These are phyloP conservation scores for Caenorhabditis brenneri DNA, from an alignment of 1,140 invertebrate genomes.

Conservation along the genomic window DNA sequence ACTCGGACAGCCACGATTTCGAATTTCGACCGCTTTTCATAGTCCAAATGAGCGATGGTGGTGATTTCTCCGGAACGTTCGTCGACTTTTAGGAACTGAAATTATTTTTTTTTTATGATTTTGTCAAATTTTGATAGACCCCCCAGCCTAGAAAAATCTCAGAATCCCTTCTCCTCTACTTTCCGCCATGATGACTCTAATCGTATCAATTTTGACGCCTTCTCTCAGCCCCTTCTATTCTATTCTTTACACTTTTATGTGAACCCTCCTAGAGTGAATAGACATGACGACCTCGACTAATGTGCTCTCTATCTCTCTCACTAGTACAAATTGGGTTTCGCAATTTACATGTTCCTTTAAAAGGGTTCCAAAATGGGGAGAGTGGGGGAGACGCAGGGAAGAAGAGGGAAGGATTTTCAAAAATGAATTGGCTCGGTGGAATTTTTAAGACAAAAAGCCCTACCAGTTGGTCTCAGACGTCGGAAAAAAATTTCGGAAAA, in stretches of 20 bases:
- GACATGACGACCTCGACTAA: too few relatives aligned
- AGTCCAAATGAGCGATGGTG: conserved; percentile 83
- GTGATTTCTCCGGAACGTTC: conserved; percentile 87
- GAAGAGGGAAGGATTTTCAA: too few relatives aligned
- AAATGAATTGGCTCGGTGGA: too few relatives aligned
- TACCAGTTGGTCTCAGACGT: too few relatives aligned
- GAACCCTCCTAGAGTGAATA: too few relatives aligned
- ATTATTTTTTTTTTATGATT: too few relatives aligned
- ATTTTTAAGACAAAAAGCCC: too few relatives aligned
- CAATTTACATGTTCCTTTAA: conserved; percentile 26
- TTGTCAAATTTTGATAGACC: too few relatives aligned
- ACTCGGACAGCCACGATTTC: conserved; percentile 84
- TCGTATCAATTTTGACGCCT: conserved; percentile 34
- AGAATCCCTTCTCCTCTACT: not conserved
- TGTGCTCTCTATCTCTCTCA: too few relatives aligned
- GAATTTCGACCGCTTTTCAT: conserved; percentile 85
- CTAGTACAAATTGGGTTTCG: conserved; percentile 27
- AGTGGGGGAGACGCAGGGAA: not conserved
- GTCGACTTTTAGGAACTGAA: conserved; percentile 76
- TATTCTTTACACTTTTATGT: not conserved
- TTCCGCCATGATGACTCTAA: not conserved
- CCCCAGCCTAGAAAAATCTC: too few relatives aligned
- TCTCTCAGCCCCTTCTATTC: too few relatives aligned
- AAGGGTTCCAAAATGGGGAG: not conserved
- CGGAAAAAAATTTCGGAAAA: too few relatives aligned